A percentile compares a stretch with the other conserved stretches of the same genome.
Evolutionary conservation across 2,113 vertebrate species (phyloP).

Genomic region (Microcebus ravelobensis): DNA sequence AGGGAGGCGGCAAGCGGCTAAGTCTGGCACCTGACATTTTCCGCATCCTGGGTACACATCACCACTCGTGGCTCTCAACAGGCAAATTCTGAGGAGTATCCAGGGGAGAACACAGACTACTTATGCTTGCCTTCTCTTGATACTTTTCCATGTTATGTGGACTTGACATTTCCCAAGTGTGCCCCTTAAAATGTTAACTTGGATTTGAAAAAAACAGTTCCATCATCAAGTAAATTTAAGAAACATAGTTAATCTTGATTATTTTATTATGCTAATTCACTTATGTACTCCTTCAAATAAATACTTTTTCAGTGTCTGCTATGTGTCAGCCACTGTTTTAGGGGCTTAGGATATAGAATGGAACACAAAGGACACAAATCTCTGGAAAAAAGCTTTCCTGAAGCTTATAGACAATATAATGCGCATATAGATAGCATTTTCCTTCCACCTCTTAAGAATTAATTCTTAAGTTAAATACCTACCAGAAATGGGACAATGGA

Average conservation of each 20-base stretch:
- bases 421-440: neutral
- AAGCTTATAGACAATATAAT: neutral
- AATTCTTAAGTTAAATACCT: slow-evolving; percentile 29
- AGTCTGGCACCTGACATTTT: too few species aligned
- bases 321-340: neutral
- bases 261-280: neutral
- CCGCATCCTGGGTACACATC: too few species aligned
- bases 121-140: neutral
- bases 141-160: neutral
- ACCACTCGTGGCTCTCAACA: too few species aligned
- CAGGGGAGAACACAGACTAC: neutral
- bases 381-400: neutral
- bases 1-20: too few species aligned
- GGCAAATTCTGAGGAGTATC: neutral
- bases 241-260: neutral
- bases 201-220: neutral
- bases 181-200: slow-evolving; percentile 10
- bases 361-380: neutral
- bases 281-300: neutral
- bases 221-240: neutral
- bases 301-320: neutral
- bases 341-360: neutral
- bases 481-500: neutral
- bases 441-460: slow-evolving; percentile 3
- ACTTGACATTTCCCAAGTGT: neutral